Percentiles rank a stretch among this genome's conserved stretches.
Evolutionary conservation across 2,797 vertebrate species (phyloP).

Genomic region (Anabas testudineus): DNA sequence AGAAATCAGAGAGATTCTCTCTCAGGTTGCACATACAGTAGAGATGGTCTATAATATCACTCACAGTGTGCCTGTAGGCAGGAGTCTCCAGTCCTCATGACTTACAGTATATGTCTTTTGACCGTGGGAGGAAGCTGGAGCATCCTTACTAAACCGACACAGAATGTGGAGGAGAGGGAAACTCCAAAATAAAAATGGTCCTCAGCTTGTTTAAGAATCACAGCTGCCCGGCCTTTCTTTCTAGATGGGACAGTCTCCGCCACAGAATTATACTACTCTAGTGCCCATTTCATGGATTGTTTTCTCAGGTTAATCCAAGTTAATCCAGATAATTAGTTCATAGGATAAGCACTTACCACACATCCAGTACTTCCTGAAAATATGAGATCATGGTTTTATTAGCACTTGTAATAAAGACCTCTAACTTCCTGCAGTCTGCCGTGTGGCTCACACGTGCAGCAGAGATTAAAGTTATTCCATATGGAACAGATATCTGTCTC

Average conservation of each 20-base stretch:
- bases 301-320: constrained; percentile 9
- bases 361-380: constrained; percentile 7
- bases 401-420: constrained; percentile 12
- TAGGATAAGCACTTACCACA: neutral
- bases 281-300: neutral
- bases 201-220: constrained; percentile 7
- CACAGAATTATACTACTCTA: neutral
- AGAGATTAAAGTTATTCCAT: constrained; percentile 24
- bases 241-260: constrained; percentile 15
- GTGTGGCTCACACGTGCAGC: constrained; percentile 8
- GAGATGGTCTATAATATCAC: constrained; percentile 41
- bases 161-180: constrained; percentile 42
- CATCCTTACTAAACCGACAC: constrained; percentile 28
- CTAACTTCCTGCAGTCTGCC: constrained; percentile 4
- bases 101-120: constrained; percentile 41
- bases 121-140: constrained; percentile 58
- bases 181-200: constrained; percentile 39
- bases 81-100: constrained; percentile 43
- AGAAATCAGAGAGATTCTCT: constrained; percentile 32
- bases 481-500: constrained; percentile 29
- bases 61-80: constrained; percentile 58
- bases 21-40: constrained; percentile 25
- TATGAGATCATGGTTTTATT: constrained; percentile 22
- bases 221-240: constrained; percentile 8
- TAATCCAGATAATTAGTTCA: constrained; percentile 13